These are phyloP conservation scores for Noctilio leporinus DNA, from an alignment of 2,113 vertebrate species.

Conservation along the genomic window DNA sequence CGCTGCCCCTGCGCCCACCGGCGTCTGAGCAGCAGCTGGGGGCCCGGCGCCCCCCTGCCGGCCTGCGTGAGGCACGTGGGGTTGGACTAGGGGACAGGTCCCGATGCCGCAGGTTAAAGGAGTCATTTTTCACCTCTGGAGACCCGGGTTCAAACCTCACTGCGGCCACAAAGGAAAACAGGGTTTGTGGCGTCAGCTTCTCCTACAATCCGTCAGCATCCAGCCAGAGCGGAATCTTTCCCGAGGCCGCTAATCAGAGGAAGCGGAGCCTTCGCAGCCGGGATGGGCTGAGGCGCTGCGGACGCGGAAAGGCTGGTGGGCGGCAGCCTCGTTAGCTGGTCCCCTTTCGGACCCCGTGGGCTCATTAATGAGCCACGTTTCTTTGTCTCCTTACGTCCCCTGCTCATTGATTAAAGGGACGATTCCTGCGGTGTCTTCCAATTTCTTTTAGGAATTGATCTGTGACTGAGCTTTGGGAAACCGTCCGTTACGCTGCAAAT, in stretches of 20 bases:
- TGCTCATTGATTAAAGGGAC: neutral
- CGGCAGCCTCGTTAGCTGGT: too few species aligned
- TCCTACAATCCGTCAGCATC: neutral
- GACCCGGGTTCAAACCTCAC: neutral
- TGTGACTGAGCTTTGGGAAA: neutral
- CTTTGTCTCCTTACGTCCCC: neutral
- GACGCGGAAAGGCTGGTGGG: too few species aligned
- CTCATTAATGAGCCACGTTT: neutral
- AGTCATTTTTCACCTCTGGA: slow-evolving; percentile 23
- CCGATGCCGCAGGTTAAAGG: neutral
- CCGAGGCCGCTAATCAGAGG: neutral
- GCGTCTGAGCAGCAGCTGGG: neutral
- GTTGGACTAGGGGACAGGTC: neutral
- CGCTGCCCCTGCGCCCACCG: neutral
- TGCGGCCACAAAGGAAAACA: neutral
- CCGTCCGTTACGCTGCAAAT: neutral
- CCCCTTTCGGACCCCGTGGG: neutral
- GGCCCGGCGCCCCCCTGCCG: neutral
- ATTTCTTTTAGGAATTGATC: neutral
- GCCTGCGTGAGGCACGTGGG: neutral
- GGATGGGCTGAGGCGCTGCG: neutral
- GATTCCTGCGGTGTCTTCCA: neutral
- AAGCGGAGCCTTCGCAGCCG: neutral
- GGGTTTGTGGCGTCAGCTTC: neutral
- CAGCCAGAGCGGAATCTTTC: neutral